These are phyloP conservation scores for Nomada lathburiana DNA, from an alignment of 2,888 invertebrate species.

Conservation along the genomic window DNA sequence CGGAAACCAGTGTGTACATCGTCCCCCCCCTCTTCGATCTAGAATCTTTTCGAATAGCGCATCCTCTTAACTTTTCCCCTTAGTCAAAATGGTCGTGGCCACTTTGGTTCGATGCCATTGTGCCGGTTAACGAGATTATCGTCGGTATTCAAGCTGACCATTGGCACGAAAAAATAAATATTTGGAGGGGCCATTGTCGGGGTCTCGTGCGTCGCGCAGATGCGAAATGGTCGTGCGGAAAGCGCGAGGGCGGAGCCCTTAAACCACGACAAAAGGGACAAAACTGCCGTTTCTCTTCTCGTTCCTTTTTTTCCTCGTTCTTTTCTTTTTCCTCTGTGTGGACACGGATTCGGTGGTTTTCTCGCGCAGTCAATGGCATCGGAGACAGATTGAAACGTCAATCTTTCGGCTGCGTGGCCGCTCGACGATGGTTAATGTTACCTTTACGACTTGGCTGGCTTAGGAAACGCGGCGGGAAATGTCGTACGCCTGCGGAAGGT, in stretches of 20 bases:
- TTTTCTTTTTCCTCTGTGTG: no score
- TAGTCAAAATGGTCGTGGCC: slow-evolving; percentile 69
- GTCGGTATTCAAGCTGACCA: slow-evolving; percentile 74
- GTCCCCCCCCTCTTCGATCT: no score
- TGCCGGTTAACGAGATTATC: slow-evolving; percentile 78
- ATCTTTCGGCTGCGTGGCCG: no score
- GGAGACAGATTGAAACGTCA: no score
- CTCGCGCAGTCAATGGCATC: no score
- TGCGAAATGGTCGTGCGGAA: slow-evolving; percentile 65
- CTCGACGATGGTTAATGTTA: no score
- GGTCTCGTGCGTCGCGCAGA: slow-evolving; percentile 67
- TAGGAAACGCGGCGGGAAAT: no score
- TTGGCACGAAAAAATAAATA: slow-evolving; percentile 79
- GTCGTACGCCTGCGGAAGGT: no score
- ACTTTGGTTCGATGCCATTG: slow-evolving; percentile 65
- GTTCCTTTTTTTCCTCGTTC: no score
- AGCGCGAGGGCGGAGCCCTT: slow-evolving; percentile 8
- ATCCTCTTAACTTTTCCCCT: slow-evolving; percentile 72
- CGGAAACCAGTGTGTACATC: no score
- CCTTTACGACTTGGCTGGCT: slow-evolving; percentile 26
- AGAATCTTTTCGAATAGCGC: no score
- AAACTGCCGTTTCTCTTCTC: neutral
- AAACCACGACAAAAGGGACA: slow-evolving; percentile 68
- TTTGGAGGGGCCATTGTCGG: slow-evolving; percentile 80
- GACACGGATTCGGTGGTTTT: no score